These are phyloP conservation scores for Novumbra hubbsi DNA, from an alignment of 2,797 vertebrate species.

Conservation along the genomic window DNA sequence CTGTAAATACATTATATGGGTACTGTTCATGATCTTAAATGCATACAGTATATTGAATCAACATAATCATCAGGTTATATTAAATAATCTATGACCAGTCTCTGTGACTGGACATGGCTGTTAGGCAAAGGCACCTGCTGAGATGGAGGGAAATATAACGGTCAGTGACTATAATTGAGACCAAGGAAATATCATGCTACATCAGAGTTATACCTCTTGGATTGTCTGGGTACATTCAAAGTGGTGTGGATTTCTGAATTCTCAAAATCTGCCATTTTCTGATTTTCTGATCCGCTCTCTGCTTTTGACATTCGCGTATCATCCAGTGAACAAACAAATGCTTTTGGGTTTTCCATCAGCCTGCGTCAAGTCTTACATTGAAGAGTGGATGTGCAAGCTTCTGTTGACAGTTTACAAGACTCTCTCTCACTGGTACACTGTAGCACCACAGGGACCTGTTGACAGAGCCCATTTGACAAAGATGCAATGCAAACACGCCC, in stretches of 20 bases:
- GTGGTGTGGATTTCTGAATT: neutral
- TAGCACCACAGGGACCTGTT: neutral
- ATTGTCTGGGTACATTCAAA: neutral
- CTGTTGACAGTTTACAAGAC: conserved; percentile 2
- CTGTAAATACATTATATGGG: neutral
- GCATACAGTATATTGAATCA: neutral
- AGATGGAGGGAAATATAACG: neutral
- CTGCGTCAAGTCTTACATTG: neutral
- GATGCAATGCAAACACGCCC: neutral
- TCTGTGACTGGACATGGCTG: neutral
- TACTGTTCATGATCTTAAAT: neutral
- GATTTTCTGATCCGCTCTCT: neutral
- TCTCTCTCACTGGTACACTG: neutral
- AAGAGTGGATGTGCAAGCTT: neutral
- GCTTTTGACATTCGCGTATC: neutral
- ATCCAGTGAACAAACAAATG: neutral
- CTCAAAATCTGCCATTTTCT: neutral
- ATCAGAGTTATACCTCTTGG: neutral
- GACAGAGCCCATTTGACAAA: conserved; percentile 1
- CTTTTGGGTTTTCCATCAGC: neutral
- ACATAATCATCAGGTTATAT: neutral
- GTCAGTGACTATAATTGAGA: neutral
- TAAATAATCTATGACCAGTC: neutral
- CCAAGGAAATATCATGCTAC: neutral
- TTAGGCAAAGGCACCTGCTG: neutral